Base-by-base conservation (phyloP, 2,888 invertebrate genomes). In the Spialia ferax region DNA sequence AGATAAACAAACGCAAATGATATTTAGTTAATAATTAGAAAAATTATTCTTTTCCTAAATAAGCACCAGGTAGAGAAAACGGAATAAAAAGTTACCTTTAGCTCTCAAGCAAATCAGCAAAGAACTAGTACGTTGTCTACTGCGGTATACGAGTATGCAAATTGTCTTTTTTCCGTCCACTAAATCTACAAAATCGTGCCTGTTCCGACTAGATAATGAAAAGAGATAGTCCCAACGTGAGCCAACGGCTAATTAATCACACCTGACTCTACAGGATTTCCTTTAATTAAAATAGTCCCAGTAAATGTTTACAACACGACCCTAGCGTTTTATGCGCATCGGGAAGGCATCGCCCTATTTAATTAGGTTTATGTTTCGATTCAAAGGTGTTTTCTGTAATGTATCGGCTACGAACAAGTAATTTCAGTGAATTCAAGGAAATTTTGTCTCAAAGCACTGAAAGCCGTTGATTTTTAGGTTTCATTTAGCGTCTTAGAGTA, bases 161-260 rank as follows among this genome's bases (percentile, higher is more conserved):
- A 82, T 81, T n/a, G 70, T 67, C 71, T 79, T 81, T 82, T 82
- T 80, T 78, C 74, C 72, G 70, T 69, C 65, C 67, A 77, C 75
- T 80, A 78, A 81, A 87, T 86, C 85, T 84, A 80, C 81, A 80
- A 81, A 87, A 86, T 89, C 89, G 88, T 87, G 88, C 85, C 81
- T 79, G 77, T 70, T 61, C 74, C 73, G 83, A 82, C 81, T 87
- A 88, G 90, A 90, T 90, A 90, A 88, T 86, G 86, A 84, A 81
- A 75, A 73, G 68, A 85, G 90, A 88, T 89, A 87, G 81, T 70
- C 69, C 69, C 75, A 83, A 83, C 85, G 83, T 81, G 84, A 83
- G 83, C 83, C 71, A 80, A 71, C 75, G 78, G 77, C 85, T 86
- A 88, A 88, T 88, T 89, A 89, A 88, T 89, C 86, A 86, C 86